These are phyloP conservation scores for Mustela lutreola DNA, from an alignment of 2,113 vertebrate species.

Conservation along the genomic window DNA sequence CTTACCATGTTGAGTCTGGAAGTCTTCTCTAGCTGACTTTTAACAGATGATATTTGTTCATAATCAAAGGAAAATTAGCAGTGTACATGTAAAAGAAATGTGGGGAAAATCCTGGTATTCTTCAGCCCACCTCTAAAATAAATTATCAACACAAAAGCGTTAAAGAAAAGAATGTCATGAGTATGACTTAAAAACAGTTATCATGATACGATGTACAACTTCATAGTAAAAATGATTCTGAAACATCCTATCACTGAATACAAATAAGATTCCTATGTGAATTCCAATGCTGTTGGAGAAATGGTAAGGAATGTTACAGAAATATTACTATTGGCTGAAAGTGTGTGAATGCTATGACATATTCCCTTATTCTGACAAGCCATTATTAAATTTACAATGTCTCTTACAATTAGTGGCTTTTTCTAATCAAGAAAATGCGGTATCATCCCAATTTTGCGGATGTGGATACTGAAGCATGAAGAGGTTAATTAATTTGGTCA, in stretches of 20 bases:
- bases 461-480: background rate
- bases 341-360: background rate
- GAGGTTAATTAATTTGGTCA: background rate
- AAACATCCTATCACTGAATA: background rate
- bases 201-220: background rate
- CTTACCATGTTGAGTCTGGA: background rate
- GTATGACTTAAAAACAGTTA: background rate
- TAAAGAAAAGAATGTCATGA: background rate
- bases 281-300: background rate
- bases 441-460: background rate
- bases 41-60: background rate
- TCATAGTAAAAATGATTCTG: background rate
- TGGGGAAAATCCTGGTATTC: background rate
- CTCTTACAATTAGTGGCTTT: background rate
- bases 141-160: background rate
- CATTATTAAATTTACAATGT: background rate
- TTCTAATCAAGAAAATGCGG: background rate
- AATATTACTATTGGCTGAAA: background rate
- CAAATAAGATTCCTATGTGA: background rate
- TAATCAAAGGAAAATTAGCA: background rate
- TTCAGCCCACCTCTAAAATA: background rate
- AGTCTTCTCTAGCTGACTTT: background rate
- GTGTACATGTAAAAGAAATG: background rate
- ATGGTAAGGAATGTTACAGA: too few relatives aligned
- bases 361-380: background rate